These are phyloP conservation scores for Oreochromis grahami DNA, from an alignment of 2,797 vertebrate species.

Conservation along the genomic window DNA sequence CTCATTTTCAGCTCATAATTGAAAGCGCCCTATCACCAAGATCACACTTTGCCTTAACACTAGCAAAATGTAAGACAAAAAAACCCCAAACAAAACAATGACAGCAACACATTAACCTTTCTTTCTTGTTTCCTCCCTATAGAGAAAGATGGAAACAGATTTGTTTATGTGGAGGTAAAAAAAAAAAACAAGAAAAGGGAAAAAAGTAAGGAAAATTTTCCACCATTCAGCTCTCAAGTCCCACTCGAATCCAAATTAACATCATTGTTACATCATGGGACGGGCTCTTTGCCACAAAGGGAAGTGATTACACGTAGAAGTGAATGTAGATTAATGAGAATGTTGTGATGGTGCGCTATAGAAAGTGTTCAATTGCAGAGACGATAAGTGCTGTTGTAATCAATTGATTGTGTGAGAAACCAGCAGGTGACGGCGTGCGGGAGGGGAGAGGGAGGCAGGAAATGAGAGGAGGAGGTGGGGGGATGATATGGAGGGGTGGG, in stretches of 20 bases:
- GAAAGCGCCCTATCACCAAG: not conserved
- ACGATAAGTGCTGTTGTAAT: slow-evolving; percentile 46
- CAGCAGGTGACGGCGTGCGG: slow-evolving; percentile 43
- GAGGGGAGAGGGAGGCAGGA: slow-evolving; percentile 8
- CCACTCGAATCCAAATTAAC: not conserved
- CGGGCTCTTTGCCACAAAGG: not conserved
- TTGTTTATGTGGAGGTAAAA: not conserved
- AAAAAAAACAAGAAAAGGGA: not conserved
- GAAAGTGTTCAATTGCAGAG: slow-evolving; percentile 27
- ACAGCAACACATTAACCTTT: not conserved
- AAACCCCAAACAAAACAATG: accelerated
- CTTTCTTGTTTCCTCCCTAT: not conserved
- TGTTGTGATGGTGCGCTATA: slow-evolving; percentile 35
- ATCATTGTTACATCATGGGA: not conserved
- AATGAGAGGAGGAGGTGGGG: slow-evolving; percentile 4
- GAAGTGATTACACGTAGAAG: not conserved
- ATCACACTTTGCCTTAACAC: not conserved
- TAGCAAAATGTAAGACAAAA: not conserved
- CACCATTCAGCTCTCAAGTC: not conserved
- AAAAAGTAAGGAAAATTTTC: not conserved
- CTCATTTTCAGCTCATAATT: slow-evolving; percentile 25
- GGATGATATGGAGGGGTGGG: not conserved
- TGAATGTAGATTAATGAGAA: slow-evolving; percentile 28
- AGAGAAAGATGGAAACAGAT: not conserved
- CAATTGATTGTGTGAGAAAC: slow-evolving; percentile 60